Evolutionary conservation across 2,797 vertebrate species (phyloP).

Genomic region (Sternotherus odoratus): DNA sequence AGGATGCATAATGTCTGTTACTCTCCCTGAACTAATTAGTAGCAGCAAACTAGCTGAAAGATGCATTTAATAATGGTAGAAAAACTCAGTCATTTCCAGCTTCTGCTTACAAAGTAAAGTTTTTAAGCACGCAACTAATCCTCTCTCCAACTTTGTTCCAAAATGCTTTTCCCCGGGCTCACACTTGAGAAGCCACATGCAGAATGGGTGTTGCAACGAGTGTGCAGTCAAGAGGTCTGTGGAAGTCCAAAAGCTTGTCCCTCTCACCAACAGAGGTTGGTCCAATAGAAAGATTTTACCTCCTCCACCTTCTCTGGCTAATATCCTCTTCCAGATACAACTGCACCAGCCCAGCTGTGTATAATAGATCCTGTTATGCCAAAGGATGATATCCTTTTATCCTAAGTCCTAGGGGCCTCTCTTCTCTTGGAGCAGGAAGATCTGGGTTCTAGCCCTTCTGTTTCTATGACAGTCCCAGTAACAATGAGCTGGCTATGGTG

Average conservation of each 20-base stretch:
- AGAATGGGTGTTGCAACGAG: no score
- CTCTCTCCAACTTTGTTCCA: no score
- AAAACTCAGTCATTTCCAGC: neutral
- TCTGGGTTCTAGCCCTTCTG: fast-evolving
- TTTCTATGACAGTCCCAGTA: neutral
- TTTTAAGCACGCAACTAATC: no score
- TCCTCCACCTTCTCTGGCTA: neutral
- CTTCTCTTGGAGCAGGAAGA: neutral
- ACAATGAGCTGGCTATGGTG: neutral
- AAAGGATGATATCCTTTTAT: neutral
- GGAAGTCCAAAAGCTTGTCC: no score
- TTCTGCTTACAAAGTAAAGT: no score
- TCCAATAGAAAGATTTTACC: no score
- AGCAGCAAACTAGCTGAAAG: neutral
- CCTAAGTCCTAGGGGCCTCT: neutral
- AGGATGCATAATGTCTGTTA: neutral
- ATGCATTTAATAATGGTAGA: neutral
- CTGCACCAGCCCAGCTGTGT: neutral
- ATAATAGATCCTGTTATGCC: fast-evolving
- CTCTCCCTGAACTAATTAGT: neutral
- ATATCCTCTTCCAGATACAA: neutral
- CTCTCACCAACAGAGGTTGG: no score
- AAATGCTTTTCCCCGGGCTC: no score
- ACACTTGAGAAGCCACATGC: no score
- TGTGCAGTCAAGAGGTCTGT: no score